Percentiles rank a stretch among this genome's conserved stretches.
phyloP scores from a whole-genome alignment of 2,113 vertebrate genomes.

The Tichodroma muraria region DNA sequence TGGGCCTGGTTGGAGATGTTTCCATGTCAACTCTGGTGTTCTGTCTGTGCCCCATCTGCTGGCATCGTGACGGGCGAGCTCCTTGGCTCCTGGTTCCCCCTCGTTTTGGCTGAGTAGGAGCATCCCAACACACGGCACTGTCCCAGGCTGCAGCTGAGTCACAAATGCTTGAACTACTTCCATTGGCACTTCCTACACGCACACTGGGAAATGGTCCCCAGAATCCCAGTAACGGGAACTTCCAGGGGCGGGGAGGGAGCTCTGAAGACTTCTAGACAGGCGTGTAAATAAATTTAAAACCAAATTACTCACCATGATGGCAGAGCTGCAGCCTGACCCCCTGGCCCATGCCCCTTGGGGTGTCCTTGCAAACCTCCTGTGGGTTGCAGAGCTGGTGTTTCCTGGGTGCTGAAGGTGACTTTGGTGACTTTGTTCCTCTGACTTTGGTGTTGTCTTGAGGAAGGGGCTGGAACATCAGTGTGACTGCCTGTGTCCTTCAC shows the following conservation, averaged over 20 bases:
- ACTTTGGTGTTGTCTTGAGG: background rate
- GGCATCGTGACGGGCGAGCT: background rate
- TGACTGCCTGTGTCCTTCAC: background rate
- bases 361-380: background rate
- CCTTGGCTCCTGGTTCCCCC: background rate
- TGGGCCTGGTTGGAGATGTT: background rate
- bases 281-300: rapidly evolving
- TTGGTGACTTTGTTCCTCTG: background rate
- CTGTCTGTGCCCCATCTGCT: background rate
- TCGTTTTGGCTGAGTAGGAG: background rate
- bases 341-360: background rate
- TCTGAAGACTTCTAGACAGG: background rate
- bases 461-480: background rate
- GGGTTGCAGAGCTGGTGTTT: background rate
- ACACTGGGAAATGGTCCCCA: background rate
- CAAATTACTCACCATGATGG: rapidly evolving
- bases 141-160: background rate
- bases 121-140: background rate
- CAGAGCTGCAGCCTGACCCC: background rate
- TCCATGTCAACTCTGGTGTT: background rate
- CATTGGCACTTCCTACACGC: background rate
- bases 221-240: background rate
- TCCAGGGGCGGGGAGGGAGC: background rate
- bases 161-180: background rate
- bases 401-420: background rate